Conservation (phyloP, 2,797 vertebrate species). For the Macroramphosus scolopax region DNA sequence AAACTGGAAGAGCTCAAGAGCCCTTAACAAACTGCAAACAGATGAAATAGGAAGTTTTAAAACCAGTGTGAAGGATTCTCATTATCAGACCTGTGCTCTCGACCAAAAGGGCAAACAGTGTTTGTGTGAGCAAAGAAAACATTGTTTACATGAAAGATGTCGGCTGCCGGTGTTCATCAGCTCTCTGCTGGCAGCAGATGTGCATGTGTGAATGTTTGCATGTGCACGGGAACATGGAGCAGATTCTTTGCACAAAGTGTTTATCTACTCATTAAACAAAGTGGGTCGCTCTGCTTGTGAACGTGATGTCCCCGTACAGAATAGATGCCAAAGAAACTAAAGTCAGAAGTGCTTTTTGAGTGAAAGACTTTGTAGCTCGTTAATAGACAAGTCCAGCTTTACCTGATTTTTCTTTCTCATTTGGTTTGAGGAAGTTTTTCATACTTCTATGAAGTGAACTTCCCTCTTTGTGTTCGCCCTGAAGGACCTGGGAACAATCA, state of each 20-base stretch:
- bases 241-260: neutral
- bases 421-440: too few relatives aligned
- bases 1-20: constrained; percentile 51
- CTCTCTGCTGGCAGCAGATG: neutral
- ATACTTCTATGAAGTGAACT: too few relatives aligned
- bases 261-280: constrained; percentile 1
- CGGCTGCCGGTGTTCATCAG: constrained; percentile 27
- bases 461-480: too few relatives aligned
- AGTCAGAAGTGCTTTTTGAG: neutral
- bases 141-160: constrained; percentile 44
- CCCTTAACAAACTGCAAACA: constrained; percentile 34
- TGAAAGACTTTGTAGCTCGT: neutral
- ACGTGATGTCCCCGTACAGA: neutral
- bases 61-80: constrained; percentile 47
- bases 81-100: constrained; percentile 22
- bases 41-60: constrained; percentile 53
- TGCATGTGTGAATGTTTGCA: neutral
- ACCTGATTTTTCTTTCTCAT: too few relatives aligned
- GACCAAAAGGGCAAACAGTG: constrained; percentile 40
- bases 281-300: neutral
- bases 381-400: too few relatives aligned
- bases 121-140: constrained; percentile 17
- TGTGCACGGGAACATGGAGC: too few relatives aligned
- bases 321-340: neutral
- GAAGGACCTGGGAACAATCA: too few relatives aligned